Evolutionary conservation across 1,140 invertebrate species (phyloP), one percentile per base, ranked within the genome.

Genomic region (Mercenaria mercenaria): DNA sequence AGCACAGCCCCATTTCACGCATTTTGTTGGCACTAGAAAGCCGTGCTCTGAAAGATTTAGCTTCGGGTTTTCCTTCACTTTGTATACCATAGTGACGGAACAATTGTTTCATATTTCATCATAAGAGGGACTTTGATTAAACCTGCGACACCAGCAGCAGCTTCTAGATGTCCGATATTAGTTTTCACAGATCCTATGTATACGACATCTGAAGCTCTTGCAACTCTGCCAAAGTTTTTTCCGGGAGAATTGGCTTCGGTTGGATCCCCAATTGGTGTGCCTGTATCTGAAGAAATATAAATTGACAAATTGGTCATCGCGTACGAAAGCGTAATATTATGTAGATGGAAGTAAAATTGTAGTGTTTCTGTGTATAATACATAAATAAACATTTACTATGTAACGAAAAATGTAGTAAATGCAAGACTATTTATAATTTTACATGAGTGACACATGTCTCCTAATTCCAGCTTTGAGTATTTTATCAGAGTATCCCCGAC

Each of bases 131-230:
- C 84, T 77, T 99, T 99, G 1, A 98, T 98, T 52, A 99, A 96
- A 0, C 98, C 98, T 93, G 98, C 98, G 20, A 99, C 95, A 39
- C 98, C 98, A 18, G 99, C 99, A 0, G 98, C 98, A 1, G 98
- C 98, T 95, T 99, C 99, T 1, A 98, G 50, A 59, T 93, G 92
- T 20, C 92, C 92, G 41, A 93, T 91, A 37, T 92, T 93, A 0
- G 92, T 90, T 77, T 93, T 93, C 0, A 92, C 91, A 15, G 92
- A 93, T 0, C 92, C 92, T 18, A 93, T 90, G 20, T 37, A 64
- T 47, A 85, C 43, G 29, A 72, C n/a, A 4, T 67, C 32, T n/a
- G n/a, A 23, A 26, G 43, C 34, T 32, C 47, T 29, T 10, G 32
- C 32, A 13, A 39, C 43, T 52, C 29, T 64, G 13, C 59, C 37